Percentiles rank a stretch among this genome's conserved stretches.
These are phyloP conservation scores for Podarcis siculus DNA, from an alignment of 2,797 vertebrate genomes.

Conservation along the genomic window DNA sequence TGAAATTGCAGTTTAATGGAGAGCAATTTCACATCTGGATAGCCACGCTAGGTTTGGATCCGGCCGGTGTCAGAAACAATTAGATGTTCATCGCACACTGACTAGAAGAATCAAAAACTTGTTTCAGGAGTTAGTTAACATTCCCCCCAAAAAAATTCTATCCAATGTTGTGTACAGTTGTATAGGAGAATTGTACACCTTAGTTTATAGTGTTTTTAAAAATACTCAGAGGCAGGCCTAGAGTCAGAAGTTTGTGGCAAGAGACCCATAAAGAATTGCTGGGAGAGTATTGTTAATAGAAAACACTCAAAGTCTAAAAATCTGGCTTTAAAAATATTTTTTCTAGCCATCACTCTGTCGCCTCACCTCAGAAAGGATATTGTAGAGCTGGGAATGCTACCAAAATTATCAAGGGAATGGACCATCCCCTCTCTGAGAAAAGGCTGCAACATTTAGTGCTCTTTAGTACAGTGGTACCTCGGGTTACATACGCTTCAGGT, in stretches of 20 bases:
- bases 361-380: too few relatives aligned
- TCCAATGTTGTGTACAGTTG: neutral
- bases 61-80: conserved; percentile 65
- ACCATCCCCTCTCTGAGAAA: too few relatives aligned
- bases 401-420: too few relatives aligned
- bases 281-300: neutral
- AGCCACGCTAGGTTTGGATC: conserved; percentile 56
- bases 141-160: neutral
- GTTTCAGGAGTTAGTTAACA: neutral
- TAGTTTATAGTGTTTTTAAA: neutral
- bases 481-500: too few relatives aligned
- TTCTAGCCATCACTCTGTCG: neutral
- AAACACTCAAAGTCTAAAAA: neutral
- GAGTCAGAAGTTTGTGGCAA: neutral
- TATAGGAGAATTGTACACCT: neutral
- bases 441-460: too few relatives aligned
- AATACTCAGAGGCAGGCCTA: neutral
- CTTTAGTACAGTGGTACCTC: too few relatives aligned
- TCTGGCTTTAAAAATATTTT: neutral
- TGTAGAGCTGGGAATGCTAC: too few relatives aligned
- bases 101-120: neutral
- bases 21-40: conserved; percentile 76
- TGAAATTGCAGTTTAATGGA: conserved; percentile 70
- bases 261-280: neutral
- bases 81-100: conserved; percentile 41